Base-by-base conservation (phyloP, 2,888 invertebrate species). In the Eupelmus urozonus region DNA sequence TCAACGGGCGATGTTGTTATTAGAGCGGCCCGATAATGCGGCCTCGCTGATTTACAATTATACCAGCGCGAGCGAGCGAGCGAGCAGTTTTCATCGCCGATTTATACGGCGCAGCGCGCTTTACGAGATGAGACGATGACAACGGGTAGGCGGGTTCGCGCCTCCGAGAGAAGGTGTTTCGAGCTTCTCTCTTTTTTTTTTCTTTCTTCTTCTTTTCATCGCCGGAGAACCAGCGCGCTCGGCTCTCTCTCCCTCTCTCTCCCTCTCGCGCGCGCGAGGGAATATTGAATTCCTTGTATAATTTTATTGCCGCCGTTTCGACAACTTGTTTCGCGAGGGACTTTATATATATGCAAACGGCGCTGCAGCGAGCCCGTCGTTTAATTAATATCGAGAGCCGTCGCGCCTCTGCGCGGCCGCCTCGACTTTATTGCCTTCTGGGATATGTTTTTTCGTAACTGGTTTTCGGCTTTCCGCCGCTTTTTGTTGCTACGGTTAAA, bases 21-120 rank as follows among this genome's bases (percentile, higher is more conserved):
- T 74, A 29, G 53, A 5, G 51, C n/a, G 45, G 20, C 20, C 16
- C 49, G 34, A 66, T 66, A 74, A 70, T 70, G n/a, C n/a, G 51
- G 51, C n/a, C 34, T 29, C n/a, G n/a, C n/a, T 79, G 79, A 76
- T 76, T 76, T 75, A 72, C 72, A 66, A 79, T 79, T 76, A 79
- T 51, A 57, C 65, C 34, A 27, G 42, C 20, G 27, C n/a, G 16
- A 11, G n/a, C 18, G 18, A 53, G 27, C 16, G 29, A 45, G 40
- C 18, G 25, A 34, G 11, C 23, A 34, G 59, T 74, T 79, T 79
- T 79, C 62, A 27, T 20, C 13, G 18, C 18, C 62, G 71, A 79
- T 72, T 76, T 79, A 76, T 74, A 59, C n/a, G n/a, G 18, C 11
- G 49, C 72, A 59, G 23, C n/a, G 18, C 11, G 49, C 72, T 79